Evolutionary conservation across 1,140 invertebrate genomes (phyloP), one percentile per base, ranked within the genome.

Genomic region (Choristoneura fumiferana): DNA sequence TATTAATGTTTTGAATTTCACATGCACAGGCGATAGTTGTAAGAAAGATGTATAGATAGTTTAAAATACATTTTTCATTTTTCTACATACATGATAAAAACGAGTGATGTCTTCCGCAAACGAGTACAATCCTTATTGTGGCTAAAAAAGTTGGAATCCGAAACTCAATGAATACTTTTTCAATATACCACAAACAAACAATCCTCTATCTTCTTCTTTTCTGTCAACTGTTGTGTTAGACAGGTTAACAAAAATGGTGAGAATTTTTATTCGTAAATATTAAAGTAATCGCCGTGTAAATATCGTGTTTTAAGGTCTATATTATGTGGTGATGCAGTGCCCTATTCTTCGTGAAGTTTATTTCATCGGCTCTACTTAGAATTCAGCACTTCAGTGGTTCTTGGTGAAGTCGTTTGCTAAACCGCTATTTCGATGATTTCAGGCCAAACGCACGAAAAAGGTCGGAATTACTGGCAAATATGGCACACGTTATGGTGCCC

Each of bases 391-490:
- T 10, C 12, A n/a, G 22, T 49, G 43, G 43, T 49, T 15, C 22
- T 18, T 12, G 22, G 43, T 49, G 43, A 29, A 49, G 12, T 29
- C 3, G 18, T 10, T 49, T 39, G 37, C n/a, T 57, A 49, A 22
- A 49, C 43, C 43, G 43, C 43, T 49, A 14, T 61, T 63, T 29
- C 45, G 18, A 58, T 62, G 22, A 72, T 93, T 93, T 76, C 90
- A 99, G 99, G 98, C 98, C 67, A 99, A 99, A 91, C 95, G 98
- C 88, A 99, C 99, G 39, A 99, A 99, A 94, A 99, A 99, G 95
- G 99, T 99, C 86, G 99, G 99, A 94, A 99, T 99, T 90, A 96
- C 96, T 66, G 99, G 99, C 79, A 99, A 99, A 92, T 99, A 99
- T 94, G 99, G 98, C 84, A 99, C 98, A 84, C 93, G 99, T 90